phyloP scores from a whole-genome alignment of 1,140 invertebrate species.

The Drosophila asahinai region DNA sequence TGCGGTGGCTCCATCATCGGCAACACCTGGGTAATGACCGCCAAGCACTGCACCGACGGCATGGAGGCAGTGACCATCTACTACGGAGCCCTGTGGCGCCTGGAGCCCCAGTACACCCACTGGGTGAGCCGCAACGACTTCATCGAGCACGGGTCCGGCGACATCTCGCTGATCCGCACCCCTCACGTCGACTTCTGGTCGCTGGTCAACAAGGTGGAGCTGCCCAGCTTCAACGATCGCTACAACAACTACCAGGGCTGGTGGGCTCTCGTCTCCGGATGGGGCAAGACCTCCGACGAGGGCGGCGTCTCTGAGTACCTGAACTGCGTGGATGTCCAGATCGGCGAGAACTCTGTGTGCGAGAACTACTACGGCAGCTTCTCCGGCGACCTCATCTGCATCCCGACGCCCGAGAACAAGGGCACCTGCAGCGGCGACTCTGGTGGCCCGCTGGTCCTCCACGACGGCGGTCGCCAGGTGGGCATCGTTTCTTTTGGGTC shows the following conservation, averaged over 20 bases:
- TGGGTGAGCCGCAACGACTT: slow-evolving; percentile 25
- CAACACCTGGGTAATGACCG: slow-evolving; percentile 85
- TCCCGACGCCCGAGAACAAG: slow-evolving; percentile 39
- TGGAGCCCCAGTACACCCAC: slow-evolving; percentile 36
- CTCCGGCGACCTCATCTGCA: slow-evolving; percentile 57
- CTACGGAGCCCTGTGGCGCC: slow-evolving; percentile 37
- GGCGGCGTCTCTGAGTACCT: slow-evolving; percentile 24
- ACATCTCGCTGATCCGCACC: slow-evolving; percentile 49
- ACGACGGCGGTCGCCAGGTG: slow-evolving; percentile 80
- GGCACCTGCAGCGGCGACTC: slow-evolving; percentile 85
- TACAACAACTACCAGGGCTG: slow-evolving; percentile 44
- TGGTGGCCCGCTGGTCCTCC: slow-evolving; percentile 86
- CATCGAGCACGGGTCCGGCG: slow-evolving; percentile 23
- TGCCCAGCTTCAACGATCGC: slow-evolving; percentile 42
- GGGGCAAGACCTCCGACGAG: slow-evolving; percentile 46
- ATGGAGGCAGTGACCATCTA: slow-evolving; percentile 36
- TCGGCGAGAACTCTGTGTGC: slow-evolving; percentile 35
- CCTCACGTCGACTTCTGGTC: slow-evolving; percentile 41
- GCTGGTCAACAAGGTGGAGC: slow-evolving; percentile 48
- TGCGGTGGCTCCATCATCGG: slow-evolving; percentile 88
- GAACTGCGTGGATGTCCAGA: slow-evolving; percentile 44
- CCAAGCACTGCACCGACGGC: slow-evolving; percentile 59
- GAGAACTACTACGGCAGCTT: slow-evolving; percentile 29
- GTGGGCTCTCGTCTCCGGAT: slow-evolving; percentile 52
- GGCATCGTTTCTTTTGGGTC: slow-evolving; percentile 85